Base-by-base conservation (phyloP, 1,140 invertebrate species). In the Brachionus sp. region DNA sequence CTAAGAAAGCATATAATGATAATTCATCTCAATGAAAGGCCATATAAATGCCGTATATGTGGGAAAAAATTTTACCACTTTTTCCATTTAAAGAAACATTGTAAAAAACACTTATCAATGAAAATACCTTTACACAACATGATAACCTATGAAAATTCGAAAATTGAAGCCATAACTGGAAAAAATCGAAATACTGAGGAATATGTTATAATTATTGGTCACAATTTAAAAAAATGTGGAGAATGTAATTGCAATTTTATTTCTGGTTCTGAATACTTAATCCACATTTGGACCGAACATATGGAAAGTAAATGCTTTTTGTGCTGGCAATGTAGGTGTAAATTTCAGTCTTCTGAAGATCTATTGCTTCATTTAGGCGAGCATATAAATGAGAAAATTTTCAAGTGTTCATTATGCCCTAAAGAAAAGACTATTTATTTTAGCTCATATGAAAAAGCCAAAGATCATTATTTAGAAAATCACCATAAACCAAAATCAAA, bases 11-110 rank as follows among this genome's bases (percentile, higher is more conserved):
- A 80, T n/a, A 13, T 80, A 25, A 80, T 80, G 77, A 62, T 25
- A 37, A 44, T 33, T 44, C 77, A 80, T 16, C 35, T 80, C 13
- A 62, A 66, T 39, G 77, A 80, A 80, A 80, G 33, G 10, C 77
- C 77, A 10, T 80, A 80, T 25, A 9, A 19, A 5, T 80, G 77
- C 35, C 35, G 77, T 10, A n/a, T 57, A 3, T 80, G 77, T 50
- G 12, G 39, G 4, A 57, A 66, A 57, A 35, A 42, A 19, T 80
- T 62, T 66, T 23, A 1, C 19, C 5, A 80, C 12, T 80, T 80
- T 80, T 5, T 80, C 0, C n/a, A 62, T 12, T 16, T 80, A 19
- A 80, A 80, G 25, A 39, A 66, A 4, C 77, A 80, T 12, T 62
- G 46, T 62, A 23, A 39, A 13, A 80, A 39, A 23, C 77, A 62